Evolutionary conservation across 2,888 invertebrate species (phyloP).

Genomic region (Piscicola geometra): DNA sequence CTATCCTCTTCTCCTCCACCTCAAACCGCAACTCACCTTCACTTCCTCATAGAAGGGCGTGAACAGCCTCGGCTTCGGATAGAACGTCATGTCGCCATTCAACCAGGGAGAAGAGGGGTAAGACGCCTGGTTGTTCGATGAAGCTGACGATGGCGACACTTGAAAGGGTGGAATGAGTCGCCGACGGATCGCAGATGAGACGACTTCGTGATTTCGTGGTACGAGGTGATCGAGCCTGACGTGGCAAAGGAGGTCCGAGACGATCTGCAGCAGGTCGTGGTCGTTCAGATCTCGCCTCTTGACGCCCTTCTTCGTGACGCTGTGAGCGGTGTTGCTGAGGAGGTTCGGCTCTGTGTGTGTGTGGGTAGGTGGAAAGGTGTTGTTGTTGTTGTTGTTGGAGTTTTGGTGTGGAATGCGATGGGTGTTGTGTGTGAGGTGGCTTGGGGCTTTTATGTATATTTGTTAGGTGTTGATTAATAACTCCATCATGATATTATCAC

Average conservation of each 20-base stretch:
- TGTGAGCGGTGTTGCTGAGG: conserved; percentile 85
- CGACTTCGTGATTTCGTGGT: conserved; percentile 65
- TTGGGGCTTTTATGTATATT: no score
- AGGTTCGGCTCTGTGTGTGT: conserved; percentile 76
- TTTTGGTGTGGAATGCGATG: no score
- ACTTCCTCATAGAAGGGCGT: conserved; percentile 91
- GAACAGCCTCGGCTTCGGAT: conserved; percentile 79
- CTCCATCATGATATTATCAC: no score
- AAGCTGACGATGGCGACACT: conserved; percentile 66
- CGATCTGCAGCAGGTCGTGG: conserved; percentile 75
- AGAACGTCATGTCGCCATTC: conserved; percentile 53
- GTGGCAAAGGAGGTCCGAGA: conserved; percentile 75
- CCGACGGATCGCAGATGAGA: conserved; percentile 64
- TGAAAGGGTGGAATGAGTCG: conserved; percentile 77
- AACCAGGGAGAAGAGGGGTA: conserved; percentile 52
- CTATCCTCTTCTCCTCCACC: no score
- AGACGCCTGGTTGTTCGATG: conserved; percentile 67
- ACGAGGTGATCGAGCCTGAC: conserved; percentile 84
- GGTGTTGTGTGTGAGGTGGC: no score
- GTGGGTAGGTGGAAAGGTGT: neutral
- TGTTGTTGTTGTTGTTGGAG: no score
- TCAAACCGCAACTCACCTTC: no score
- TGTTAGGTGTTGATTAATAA: no score
- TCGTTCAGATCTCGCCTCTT: conserved; percentile 76
- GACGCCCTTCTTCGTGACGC: conserved; percentile 77